These are phyloP conservation scores for Acipenser ruthenus DNA, from an alignment of 2,797 vertebrate genomes.

Conservation along the genomic window DNA sequence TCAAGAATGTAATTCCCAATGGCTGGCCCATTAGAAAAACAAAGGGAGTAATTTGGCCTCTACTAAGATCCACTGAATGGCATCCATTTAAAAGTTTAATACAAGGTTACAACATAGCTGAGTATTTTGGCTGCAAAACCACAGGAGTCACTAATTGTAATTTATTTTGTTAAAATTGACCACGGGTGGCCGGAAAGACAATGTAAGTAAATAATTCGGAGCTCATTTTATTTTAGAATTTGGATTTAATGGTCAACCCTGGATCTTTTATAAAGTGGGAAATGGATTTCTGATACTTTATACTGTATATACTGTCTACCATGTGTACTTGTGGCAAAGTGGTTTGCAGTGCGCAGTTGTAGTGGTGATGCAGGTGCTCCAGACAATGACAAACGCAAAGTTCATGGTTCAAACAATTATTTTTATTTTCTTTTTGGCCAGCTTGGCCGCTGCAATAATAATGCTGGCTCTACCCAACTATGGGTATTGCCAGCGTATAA, in stretches of 20 bases:
- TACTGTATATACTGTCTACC: too few relatives aligned
- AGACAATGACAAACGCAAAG: too few relatives aligned
- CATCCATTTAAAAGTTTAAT: constrained; percentile 17
- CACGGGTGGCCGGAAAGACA: constrained; percentile 17
- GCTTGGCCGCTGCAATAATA: too few relatives aligned
- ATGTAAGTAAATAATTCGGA: constrained; percentile 23
- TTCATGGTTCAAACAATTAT: too few relatives aligned
- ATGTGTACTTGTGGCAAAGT: too few relatives aligned
- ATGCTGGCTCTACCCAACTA: too few relatives aligned
- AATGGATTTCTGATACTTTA: too few relatives aligned
- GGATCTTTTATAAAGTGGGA: too few relatives aligned
- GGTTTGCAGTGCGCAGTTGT: too few relatives aligned
- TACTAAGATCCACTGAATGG: constrained; percentile 22
- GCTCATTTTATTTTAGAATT: constrained; percentile 14
- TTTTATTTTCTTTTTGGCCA: too few relatives aligned
- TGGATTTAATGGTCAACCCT: constrained; percentile 22
- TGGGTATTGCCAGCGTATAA: too few relatives aligned
- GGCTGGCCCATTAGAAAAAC: constrained; percentile 25
- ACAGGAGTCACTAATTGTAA: constrained; percentile 38
- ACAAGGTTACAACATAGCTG: constrained; percentile 23
- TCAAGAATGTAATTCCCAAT: constrained; percentile 32
- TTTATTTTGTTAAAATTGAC: constrained; percentile 32
- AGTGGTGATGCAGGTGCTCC: too few relatives aligned
- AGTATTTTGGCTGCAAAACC: constrained; percentile 23
- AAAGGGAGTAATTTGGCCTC: constrained; percentile 29